These are phyloP conservation scores for Coelopa pilipes DNA, from an alignment of 2,888 invertebrate species.

Conservation along the genomic window DNA sequence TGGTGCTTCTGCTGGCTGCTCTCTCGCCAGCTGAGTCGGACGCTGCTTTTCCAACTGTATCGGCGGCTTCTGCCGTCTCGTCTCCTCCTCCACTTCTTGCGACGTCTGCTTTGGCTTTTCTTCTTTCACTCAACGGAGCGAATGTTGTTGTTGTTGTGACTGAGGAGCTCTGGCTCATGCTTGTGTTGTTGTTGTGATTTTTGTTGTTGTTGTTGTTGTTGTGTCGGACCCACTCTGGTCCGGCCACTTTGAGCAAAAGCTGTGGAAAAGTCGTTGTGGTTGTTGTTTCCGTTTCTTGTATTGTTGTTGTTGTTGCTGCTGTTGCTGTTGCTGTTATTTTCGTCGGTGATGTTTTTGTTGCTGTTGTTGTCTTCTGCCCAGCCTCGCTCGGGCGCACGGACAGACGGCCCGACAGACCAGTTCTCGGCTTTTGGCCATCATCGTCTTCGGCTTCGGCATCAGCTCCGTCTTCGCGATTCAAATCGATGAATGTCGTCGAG, in stretches of 20 bases:
- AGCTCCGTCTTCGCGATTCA: constrained; percentile 16
- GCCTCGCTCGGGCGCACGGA: too few species aligned
- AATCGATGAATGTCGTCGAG: constrained; percentile 24
- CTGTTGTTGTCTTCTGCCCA: not conserved
- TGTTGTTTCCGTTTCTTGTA: constrained; percentile 10
- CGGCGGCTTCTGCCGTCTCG: not conserved
- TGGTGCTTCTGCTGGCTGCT: not conserved
- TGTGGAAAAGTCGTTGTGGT: constrained; percentile 39
- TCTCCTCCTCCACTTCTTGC: constrained; percentile 7
- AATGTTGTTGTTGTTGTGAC: constrained; percentile 8
- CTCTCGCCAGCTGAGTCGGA: constrained; percentile 3
- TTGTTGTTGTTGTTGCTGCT: constrained; percentile 13
- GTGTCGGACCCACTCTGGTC: constrained; percentile 6
- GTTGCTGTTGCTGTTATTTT: not conserved
- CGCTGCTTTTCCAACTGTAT: constrained; percentile 14
- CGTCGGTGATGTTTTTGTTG: constrained; percentile 9
- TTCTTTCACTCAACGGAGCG: constrained; percentile 38
- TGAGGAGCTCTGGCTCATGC: not conserved
- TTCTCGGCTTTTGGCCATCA: constrained; percentile 37
- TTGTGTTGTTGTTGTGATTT: too few species aligned
- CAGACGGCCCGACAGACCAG: constrained; percentile 28
- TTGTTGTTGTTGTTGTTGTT: constrained; percentile 4
- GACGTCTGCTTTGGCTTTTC: constrained; percentile 34
- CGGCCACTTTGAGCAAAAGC: constrained; percentile 36
- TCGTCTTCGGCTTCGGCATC: not conserved